Evolutionary conservation across 2,113 vertebrate species (phyloP).

Genomic region (Saimiri boliviensis): DNA sequence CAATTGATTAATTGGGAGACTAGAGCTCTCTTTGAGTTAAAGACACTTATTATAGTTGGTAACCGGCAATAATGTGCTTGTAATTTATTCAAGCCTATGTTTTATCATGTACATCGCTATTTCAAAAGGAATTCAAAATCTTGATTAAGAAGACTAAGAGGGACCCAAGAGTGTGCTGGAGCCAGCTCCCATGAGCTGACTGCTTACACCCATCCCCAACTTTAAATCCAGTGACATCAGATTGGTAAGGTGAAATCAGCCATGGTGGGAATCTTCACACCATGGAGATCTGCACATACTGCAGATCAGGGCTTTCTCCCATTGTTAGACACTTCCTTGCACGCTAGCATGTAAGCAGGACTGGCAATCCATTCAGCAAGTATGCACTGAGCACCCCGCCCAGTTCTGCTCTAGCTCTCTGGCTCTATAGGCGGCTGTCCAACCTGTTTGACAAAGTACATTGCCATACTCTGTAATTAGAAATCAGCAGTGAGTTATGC

Average conservation of each 20-base stretch:
- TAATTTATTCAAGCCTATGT: not conserved
- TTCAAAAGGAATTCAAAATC: conserved; percentile 21
- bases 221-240: not conserved
- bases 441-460: not conserved
- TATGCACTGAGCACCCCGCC: not conserved
- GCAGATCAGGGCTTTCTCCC: not conserved
- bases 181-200: not conserved
- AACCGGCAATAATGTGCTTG: not conserved
- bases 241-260: not conserved
- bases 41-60: not conserved
- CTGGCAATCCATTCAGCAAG: not conserved
- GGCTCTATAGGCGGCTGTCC: not conserved
- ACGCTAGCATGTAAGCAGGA: not conserved
- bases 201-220: not conserved
- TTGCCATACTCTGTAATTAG: not conserved
- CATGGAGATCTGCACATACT: not conserved
- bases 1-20: not conserved
- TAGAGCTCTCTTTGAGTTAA: not conserved
- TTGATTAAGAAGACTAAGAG: not conserved
- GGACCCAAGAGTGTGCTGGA: not conserved
- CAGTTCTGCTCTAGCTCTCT: not conserved
- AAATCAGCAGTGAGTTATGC: not conserved
- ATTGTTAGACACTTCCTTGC: not conserved
- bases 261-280: not conserved
- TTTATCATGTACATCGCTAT: not conserved